These are phyloP conservation scores for Tanaodytes sp. DNA, from an alignment of 2,888 invertebrate species.

Conservation along the genomic window DNA sequence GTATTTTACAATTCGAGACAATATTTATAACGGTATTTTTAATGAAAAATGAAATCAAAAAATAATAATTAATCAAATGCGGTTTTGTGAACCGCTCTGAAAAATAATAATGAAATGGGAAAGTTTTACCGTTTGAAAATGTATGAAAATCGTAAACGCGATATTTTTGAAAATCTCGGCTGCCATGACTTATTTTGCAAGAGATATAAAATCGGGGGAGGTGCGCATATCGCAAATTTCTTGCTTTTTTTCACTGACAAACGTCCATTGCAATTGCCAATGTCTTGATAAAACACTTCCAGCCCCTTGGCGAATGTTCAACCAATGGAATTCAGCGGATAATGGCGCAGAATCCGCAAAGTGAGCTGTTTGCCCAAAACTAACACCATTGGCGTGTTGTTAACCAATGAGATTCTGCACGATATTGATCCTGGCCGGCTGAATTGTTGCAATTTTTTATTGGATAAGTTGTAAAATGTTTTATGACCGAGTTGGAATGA, in stretches of 20 bases:
- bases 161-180: constrained; percentile 42
- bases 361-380: constrained; percentile 57
- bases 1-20: no score
- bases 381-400: constrained; percentile 57
- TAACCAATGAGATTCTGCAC: constrained; percentile 57
- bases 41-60: no score
- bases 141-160: no score
- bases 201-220: constrained; percentile 33
- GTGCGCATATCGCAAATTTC: constrained; percentile 24
- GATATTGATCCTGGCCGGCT: constrained; percentile 56
- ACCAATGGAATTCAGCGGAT: constrained; percentile 58
- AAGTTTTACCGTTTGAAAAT: no score
- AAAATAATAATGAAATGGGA: no score
- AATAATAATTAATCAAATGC: no score
- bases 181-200: constrained; percentile 22
- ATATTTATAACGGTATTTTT: no score
- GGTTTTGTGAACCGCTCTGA: no score
- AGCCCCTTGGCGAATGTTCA: constrained; percentile 60
- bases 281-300: constrained; percentile 55
- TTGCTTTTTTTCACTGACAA: constrained; percentile 22
- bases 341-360: constrained; percentile 64
- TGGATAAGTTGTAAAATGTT: constrained; percentile 63
- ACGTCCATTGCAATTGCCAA: constrained; percentile 60
- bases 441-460: constrained; percentile 65
- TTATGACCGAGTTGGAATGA: constrained; percentile 60